A percentile compares a stretch with the other conserved stretches of the same genome.
phyloP scores from a whole-genome alignment of 2,888 invertebrate species.

The Meta bourneti region DNA sequence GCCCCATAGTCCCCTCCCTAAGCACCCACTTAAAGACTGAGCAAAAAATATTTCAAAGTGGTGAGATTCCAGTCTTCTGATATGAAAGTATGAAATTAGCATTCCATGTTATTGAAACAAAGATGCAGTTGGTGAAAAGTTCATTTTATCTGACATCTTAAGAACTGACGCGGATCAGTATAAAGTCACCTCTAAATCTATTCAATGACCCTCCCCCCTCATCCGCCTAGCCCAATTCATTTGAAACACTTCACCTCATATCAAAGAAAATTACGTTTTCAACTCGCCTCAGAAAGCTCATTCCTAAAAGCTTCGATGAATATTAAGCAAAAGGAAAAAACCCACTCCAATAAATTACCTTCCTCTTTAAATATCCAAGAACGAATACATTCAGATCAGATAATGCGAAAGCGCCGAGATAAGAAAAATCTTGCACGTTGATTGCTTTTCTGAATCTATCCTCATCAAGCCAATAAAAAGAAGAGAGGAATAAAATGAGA shows the following conservation, averaged over 20 bases:
- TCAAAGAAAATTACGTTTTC: no score
- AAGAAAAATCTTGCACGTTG: background rate
- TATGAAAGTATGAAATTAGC: no score
- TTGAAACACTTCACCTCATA: background rate
- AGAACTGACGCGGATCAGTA: no score
- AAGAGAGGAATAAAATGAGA: background rate
- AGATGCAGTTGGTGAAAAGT: no score
- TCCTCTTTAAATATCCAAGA: background rate
- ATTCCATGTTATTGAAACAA: no score
- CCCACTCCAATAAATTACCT: slow-evolving; percentile 1
- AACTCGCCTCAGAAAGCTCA: background rate
- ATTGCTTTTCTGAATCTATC: background rate
- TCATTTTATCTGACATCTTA: no score
- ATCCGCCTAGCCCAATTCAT: background rate
- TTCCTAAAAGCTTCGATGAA: background rate
- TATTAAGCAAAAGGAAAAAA: background rate
- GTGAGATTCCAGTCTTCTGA: no score
- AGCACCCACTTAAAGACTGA: no score
- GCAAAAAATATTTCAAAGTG: no score
- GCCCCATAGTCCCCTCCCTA: no score
- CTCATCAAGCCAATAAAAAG: background rate
- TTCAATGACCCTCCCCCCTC: no score
- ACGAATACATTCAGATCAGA: background rate
- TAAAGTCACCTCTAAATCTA: background rate
- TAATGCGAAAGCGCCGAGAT: background rate